phyloP scores from a whole-genome alignment of 2,888 invertebrate species.

The Phrixothrix hirtus region DNA sequence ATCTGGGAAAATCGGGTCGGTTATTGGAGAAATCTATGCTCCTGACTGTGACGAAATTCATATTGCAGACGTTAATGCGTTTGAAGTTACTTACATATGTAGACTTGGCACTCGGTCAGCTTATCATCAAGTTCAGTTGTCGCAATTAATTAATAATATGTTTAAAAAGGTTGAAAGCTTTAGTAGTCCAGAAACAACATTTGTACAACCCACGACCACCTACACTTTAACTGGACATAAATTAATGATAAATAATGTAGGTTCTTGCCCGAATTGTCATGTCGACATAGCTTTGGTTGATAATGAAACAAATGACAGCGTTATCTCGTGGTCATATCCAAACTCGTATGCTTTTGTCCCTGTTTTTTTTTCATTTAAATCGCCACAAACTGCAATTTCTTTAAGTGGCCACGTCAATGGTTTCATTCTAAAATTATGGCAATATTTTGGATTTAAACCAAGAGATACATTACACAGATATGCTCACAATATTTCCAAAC shows the following conservation, averaged over 20 bases:
- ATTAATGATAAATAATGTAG: conserved; percentile 71
- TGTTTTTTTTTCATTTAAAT: conserved; percentile 66
- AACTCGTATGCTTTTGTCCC: conserved; percentile 75
- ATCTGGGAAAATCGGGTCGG: conserved; percentile 70
- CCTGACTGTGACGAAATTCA: conserved; percentile 64
- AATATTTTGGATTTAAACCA: conserved; percentile 62
- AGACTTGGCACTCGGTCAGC: conserved; percentile 57
- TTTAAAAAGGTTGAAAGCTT: conserved; percentile 31
- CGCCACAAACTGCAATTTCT: conserved; percentile 46
- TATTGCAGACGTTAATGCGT: conserved; percentile 61
- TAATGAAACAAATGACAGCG: conserved; percentile 56
- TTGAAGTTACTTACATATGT: conserved; percentile 55
- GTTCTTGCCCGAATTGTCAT: conserved; percentile 72
- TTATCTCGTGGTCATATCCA: conserved; percentile 62
- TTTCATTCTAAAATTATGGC: conserved; percentile 83
- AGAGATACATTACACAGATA: no score
- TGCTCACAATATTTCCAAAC: conserved; percentile 6
- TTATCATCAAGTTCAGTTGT: conserved; percentile 32
- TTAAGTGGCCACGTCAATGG: conserved; percentile 66
- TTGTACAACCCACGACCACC: conserved; percentile 58
- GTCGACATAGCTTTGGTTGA: conserved; percentile 64
- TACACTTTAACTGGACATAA: conserved; percentile 66
- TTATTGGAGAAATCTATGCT: conserved; percentile 65
- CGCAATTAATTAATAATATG: conserved; percentile 31
- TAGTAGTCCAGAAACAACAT: conserved; percentile 33